phyloP scores from a whole-genome alignment of 2,888 invertebrate species.

The Pherbina coryleti region DNA sequence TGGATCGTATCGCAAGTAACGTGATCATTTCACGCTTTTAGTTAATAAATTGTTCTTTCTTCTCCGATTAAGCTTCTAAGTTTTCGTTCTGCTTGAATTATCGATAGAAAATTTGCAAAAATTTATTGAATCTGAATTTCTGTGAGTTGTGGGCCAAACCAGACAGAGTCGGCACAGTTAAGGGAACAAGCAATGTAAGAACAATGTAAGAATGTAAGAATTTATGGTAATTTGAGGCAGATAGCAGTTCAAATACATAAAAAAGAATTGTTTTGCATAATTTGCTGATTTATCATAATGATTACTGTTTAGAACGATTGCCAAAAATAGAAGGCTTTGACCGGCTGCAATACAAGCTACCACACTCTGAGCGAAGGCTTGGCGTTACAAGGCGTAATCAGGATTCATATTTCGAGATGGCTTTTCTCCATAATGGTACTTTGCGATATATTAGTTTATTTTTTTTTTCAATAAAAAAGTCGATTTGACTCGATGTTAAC shows the following conservation, averaged over 20 bases:
- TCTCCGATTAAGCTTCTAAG: neutral
- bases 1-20: conserved; percentile 32
- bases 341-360: too few relatives aligned
- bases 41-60: conserved; percentile 31
- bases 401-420: too few relatives aligned
- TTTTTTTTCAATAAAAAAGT: too few relatives aligned
- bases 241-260: neutral
- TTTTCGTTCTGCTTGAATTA: conserved; percentile 35
- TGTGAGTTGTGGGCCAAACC: conserved; percentile 1
- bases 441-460: too few relatives aligned
- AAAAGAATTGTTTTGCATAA: too few relatives aligned
- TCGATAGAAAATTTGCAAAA: conserved; percentile 23
- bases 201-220: neutral
- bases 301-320: too few relatives aligned
- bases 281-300: too few relatives aligned
- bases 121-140: conserved; percentile 22
- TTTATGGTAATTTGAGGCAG: conserved; percentile 23
- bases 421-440: too few relatives aligned
- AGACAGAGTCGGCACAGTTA: neutral
- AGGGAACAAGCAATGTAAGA: neutral
- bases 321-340: too few relatives aligned
- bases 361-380: too few relatives aligned
- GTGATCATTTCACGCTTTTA: conserved; percentile 38
- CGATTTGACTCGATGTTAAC: too few relatives aligned
- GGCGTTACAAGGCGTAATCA: too few relatives aligned